These are phyloP conservation scores for Drosophila tsacasi DNA, from an alignment of 1,140 invertebrate species.

Conservation along the genomic window DNA sequence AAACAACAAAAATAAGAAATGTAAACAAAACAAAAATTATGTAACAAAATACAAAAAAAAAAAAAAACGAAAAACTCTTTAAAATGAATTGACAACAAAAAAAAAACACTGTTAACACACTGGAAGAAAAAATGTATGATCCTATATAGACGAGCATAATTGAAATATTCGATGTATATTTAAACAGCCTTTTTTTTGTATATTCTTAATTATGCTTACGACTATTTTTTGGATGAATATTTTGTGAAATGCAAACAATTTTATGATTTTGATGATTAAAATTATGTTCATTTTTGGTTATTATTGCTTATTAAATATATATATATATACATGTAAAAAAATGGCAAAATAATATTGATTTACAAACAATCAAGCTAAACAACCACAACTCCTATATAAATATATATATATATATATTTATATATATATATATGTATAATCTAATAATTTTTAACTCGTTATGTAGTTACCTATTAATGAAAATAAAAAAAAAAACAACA, in stretches of 20 bases:
- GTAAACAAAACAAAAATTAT: conserved; percentile 1
- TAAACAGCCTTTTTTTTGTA: conserved; percentile 13
- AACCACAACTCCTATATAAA: conserved; percentile 19
- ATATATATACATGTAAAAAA: conserved; percentile 23
- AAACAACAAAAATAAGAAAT: conserved; percentile 20
- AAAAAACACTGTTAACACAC: conserved; percentile 35
- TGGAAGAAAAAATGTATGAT: conserved; percentile 29
- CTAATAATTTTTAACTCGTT: conserved; percentile 76
- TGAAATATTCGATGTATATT: conserved; percentile 38
- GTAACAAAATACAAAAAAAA: conserved; percentile 11
- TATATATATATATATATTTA: neutral
- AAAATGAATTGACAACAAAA: conserved; percentile 23
- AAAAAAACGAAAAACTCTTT: conserved; percentile 26
- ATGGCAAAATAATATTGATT: conserved; percentile 32
- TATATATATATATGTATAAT: conserved; percentile 16
- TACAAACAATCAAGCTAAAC: conserved; percentile 27
- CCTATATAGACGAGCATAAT: conserved; percentile 37
- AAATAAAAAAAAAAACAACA: conserved; percentile 18
- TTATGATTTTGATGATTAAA: conserved; percentile 25
- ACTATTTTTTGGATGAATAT: conserved; percentile 22
- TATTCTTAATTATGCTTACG: conserved; percentile 14
- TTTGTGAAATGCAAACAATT: conserved; percentile 23
- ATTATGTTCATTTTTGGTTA: conserved; percentile 39
- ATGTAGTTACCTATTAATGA: conserved; percentile 76
- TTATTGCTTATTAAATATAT: conserved; percentile 42